Evolutionary conservation across 2,113 vertebrate species (phyloP).

Genomic region (Naja naja): DNA sequence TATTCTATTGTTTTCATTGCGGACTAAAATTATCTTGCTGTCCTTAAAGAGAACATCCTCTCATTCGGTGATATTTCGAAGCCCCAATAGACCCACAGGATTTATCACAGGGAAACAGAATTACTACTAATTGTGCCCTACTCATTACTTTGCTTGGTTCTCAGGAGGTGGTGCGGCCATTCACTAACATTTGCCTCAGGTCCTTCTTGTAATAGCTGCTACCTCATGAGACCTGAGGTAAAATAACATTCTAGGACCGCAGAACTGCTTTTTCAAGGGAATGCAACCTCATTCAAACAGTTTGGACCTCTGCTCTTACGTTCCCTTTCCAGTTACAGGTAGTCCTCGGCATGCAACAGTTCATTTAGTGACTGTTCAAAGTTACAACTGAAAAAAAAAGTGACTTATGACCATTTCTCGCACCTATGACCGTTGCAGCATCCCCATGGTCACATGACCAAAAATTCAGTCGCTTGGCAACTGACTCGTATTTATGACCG

Average conservation of each 20-base stretch:
- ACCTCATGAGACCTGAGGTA: neutral
- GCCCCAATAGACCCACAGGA: neutral
- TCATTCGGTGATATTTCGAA: neutral
- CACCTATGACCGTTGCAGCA: no score
- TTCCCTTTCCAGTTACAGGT: neutral
- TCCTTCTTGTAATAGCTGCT: neutral
- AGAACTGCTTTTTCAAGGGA: neutral
- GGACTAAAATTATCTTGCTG: neutral
- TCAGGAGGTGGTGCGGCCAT: neutral
- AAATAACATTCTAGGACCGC: neutral
- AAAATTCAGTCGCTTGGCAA: no score
- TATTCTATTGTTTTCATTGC: neutral
- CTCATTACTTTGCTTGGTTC: neutral
- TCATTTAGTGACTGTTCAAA: no score
- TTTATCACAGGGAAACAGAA: neutral
- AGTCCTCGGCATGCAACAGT: no score
- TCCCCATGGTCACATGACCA: no score
- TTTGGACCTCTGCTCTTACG: neutral
- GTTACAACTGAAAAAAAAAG: no score
- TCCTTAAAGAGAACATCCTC: neutral
- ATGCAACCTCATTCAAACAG: neutral
- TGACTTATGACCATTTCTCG: no score
- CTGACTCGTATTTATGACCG: no score
- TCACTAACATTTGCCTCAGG: neutral
- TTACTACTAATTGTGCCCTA: neutral